Percentiles rank a stretch among this genome's conserved stretches.
These are phyloP conservation scores for Chiridota heheva DNA, from an alignment of 35 echinoderm and acorn worm genomes.

Conservation along the genomic window DNA sequence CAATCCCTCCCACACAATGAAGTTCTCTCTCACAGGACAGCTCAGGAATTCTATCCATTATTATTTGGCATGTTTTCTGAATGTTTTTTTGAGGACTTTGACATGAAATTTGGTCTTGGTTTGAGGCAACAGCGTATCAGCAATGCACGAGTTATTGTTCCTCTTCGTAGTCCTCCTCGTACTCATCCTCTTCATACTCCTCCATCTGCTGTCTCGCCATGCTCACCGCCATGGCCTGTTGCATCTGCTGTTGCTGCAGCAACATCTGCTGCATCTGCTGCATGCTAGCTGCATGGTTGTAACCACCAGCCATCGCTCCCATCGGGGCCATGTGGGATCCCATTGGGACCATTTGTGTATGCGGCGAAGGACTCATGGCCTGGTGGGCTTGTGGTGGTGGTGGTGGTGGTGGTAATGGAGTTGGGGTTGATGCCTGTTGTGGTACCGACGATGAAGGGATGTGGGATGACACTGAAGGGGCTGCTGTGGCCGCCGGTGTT, in stretches of 20 bases:
- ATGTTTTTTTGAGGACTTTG: neutral
- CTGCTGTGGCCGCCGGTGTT: neutral
- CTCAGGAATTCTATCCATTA: no score
- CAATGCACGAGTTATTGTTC: constrained; percentile 60
- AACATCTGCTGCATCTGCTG: constrained; percentile 50
- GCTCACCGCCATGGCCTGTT: constrained; percentile 26
- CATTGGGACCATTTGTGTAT: constrained; percentile 41
- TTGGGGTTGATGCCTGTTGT: no score
- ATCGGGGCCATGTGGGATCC: constrained; percentile 36
- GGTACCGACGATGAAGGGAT: no score
- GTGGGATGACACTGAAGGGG: constrained; percentile 8
- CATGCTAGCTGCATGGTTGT: constrained; percentile 61
- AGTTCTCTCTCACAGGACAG: neutral
- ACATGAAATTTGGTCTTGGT: constrained; percentile 8
- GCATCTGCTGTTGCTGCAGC: constrained; percentile 51
- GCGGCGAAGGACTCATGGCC: constrained; percentile 20
- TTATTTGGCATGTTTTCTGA: constrained; percentile 2
- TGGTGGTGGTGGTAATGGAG: no score
- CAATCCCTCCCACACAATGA: neutral
- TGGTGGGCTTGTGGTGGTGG: constrained; percentile 31
- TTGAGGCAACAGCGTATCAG: constrained; percentile 23
- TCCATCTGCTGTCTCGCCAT: constrained; percentile 41
- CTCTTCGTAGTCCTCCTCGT: constrained; percentile 65
- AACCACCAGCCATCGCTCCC: constrained; percentile 15
- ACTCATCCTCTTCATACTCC: constrained; percentile 38